Evolutionary conservation across 2,888 invertebrate species (phyloP), one percentile per base, ranked within the genome.

Genomic region (Kuschelorhynchus macadamiae): DNA sequence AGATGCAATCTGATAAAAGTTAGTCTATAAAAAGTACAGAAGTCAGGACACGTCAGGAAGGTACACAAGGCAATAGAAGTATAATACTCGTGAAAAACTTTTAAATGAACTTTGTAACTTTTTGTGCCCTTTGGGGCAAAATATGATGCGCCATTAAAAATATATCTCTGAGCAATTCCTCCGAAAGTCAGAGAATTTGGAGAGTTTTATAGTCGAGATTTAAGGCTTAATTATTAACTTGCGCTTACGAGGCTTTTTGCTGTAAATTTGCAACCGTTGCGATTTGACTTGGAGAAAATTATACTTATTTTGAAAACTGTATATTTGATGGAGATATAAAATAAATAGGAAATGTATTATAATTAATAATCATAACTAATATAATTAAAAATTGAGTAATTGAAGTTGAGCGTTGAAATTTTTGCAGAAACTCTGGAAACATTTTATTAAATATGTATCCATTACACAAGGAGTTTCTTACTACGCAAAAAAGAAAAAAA

Each of bases 31-130:
- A 64, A 63, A 47, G 60, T 25, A 52, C 46, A 30, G 55, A 52
- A 47, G 16, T 56, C 14, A 41, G 53, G 49, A 64, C 56, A 64
- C 56, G 59, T 61, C 47, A 55, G 55, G 18, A 61, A 67, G 59
- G 67, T 67, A 67, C 67, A 67, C 60, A 67, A 61, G 49, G 61
- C 67, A 67, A 67, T 67, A 67, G 67, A 67, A 67, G 67, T 55
- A 59, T 60, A 61, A 67, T 61, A 61, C 36, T 49, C 55, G 41
- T 53, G 60, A 46, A 47, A 50, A 67, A 67, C 25, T 67, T 67
- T 67, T 61, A 61, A 67, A 67, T 59, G 67, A 67, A 67, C 61
- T 67, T 61, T 41, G 30, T 17, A 60, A 66, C 66, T 60, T 66
- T 66, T 60, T 53, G 56, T 39, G 53, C 56, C 63, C 49, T 47